phyloP scores from a whole-genome alignment of 2,888 invertebrate genomes.

The Venusia cambrica region DNA sequence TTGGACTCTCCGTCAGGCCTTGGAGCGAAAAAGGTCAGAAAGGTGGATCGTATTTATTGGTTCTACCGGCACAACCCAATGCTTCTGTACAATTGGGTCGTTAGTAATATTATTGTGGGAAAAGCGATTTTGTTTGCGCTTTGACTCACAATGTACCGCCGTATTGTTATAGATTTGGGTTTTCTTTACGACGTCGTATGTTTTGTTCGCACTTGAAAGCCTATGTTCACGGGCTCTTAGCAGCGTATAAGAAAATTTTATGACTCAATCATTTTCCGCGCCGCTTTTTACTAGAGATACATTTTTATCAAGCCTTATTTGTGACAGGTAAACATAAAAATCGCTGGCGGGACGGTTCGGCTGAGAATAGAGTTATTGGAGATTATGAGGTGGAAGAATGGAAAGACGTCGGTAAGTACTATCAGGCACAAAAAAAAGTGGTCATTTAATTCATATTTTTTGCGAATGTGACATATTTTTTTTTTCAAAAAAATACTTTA shows the following conservation, averaged over 20 bases:
- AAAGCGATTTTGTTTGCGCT: slow-evolving; percentile 77
- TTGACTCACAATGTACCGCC: slow-evolving; percentile 71
- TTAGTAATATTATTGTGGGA: slow-evolving; percentile 78
- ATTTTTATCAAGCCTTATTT: slow-evolving; percentile 40
- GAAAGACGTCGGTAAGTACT: slow-evolving; percentile 84
- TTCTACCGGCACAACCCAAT: slow-evolving; percentile 68
- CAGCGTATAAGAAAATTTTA: slow-evolving; percentile 51
- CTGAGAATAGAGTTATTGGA: slow-evolving; percentile 82
- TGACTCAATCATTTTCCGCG: slow-evolving; percentile 51
- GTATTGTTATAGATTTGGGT: slow-evolving; percentile 72
- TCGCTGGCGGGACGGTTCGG: slow-evolving; percentile 77
- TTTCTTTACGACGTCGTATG: slow-evolving; percentile 63
- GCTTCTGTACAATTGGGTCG: slow-evolving; percentile 76
- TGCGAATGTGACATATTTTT: no score
- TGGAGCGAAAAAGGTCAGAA: slow-evolving; percentile 59
- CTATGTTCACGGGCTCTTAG: slow-evolving; percentile 54
- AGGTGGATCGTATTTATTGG: slow-evolving; percentile 75
- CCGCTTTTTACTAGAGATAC: slow-evolving; percentile 39
- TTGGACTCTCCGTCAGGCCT: slow-evolving; percentile 43
- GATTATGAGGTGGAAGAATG: slow-evolving; percentile 89
- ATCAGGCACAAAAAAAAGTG: no score
- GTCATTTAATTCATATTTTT: no score
- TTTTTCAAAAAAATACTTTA: no score
- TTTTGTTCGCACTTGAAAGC: slow-evolving; percentile 60
- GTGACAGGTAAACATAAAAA: slow-evolving; percentile 79